These are phyloP conservation scores for Turnix velox DNA, from an alignment of 2,113 vertebrate genomes.

Conservation along the genomic window DNA sequence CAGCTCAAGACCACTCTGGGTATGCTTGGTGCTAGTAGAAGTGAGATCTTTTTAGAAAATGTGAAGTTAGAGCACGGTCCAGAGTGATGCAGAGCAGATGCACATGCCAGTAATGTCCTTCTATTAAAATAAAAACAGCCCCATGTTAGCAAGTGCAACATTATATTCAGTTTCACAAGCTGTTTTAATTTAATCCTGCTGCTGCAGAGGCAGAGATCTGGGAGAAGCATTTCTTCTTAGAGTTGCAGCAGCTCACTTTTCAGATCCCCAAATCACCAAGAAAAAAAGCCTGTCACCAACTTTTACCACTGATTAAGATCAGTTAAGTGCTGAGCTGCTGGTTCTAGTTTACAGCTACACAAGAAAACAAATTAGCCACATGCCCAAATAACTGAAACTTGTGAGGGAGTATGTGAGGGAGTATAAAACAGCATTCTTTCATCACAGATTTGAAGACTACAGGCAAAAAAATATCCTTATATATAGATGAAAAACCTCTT, in stretches of 20 bases:
- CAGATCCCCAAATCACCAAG: neutral
- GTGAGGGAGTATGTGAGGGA: neutral
- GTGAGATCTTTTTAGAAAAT: neutral
- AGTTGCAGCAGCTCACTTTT: neutral
- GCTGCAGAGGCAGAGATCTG: neutral
- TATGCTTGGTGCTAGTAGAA: neutral
- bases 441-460: constrained; percentile 21
- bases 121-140: neutral
- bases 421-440: neutral
- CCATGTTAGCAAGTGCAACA: neutral
- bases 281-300: neutral
- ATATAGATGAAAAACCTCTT: constrained; percentile 11
- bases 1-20: neutral
- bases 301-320: neutral
- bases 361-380: neutral
- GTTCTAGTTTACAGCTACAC: neutral
- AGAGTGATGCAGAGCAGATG: neutral
- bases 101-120: rapidly evolving
- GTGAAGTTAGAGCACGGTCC: neutral
- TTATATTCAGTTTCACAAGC: neutral
- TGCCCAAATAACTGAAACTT: neutral
- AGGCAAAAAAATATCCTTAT: neutral
- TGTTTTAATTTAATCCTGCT: neutral
- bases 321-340: neutral
- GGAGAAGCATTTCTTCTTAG: neutral